Conservation (phyloP, 2,113 vertebrate genomes). For the Ammospiza nelsoni region DNA sequence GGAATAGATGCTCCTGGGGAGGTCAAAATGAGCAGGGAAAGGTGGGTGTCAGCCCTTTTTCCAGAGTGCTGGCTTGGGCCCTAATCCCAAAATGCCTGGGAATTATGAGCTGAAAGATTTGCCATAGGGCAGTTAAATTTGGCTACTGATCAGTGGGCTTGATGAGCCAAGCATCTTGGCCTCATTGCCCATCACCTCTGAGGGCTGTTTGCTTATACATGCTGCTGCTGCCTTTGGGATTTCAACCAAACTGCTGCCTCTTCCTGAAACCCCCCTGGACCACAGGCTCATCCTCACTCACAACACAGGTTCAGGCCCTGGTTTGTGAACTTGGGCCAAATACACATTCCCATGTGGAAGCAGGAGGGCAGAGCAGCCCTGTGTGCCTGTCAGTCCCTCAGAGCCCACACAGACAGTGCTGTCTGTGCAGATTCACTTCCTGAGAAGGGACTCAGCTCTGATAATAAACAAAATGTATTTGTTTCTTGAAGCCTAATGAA, state of each 20-base stretch:
- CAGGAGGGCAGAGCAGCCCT: not conserved
- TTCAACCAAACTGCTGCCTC: not conserved
- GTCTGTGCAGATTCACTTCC: not conserved
- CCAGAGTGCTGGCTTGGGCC: not conserved
- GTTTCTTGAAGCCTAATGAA: not conserved
- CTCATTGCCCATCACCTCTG: not conserved
- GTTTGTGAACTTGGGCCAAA: not conserved
- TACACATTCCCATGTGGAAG: accelerated
- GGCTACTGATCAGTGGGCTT: too few species aligned
- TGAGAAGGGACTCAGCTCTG: not conserved
- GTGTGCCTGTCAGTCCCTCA: not conserved
- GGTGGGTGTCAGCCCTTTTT: not conserved
- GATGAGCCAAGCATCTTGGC: not conserved
- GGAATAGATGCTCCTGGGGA: not conserved
- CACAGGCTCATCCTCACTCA: not conserved
- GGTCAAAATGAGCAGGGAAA: not conserved
- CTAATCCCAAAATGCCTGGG: not conserved
- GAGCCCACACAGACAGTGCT: accelerated
- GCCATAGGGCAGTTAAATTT: not conserved
- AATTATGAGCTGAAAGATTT: not conserved
- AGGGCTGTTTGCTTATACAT: not conserved
- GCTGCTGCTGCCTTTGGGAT: not conserved
- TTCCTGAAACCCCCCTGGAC: not conserved
- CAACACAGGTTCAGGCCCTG: not conserved
- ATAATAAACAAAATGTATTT: not conserved